These are phyloP conservation scores for Pardalotus punctatus DNA, from an alignment of 2,113 vertebrate species.

Conservation along the genomic window DNA sequence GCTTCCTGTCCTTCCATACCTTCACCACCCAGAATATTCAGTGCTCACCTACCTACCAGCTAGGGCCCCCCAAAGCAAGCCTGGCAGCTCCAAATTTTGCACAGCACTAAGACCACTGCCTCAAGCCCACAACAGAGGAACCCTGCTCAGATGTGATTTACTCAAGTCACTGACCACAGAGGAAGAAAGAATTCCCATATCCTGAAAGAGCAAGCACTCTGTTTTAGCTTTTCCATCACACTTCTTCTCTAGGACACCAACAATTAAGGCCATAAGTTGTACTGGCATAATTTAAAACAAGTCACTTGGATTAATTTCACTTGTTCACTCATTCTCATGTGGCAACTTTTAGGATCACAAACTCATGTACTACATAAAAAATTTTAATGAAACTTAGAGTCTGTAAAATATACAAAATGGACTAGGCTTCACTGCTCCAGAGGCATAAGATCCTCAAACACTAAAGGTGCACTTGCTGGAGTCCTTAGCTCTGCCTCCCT, in stretches of 20 bases:
- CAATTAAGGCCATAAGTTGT: neutral
- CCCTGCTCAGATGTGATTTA: neutral
- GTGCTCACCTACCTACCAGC: neutral
- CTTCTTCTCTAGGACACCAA: neutral
- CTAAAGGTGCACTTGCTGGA: neutral
- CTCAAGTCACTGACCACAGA: neutral
- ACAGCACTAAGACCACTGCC: neutral
- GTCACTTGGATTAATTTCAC: neutral
- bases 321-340: neutral
- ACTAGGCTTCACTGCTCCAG: neutral
- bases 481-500: neutral
- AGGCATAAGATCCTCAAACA: accelerated
- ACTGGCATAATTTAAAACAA: neutral
- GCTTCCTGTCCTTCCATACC: neutral
- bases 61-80: neutral
- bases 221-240: neutral
- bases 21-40: neutral
- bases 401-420: neutral
- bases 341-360: accelerated
- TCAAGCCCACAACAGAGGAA: neutral
- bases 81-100: neutral
- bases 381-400: accelerated
- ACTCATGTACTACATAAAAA: neutral
- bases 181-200: neutral
- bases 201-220: neutral